Evolutionary conservation across 2,888 invertebrate species (phyloP), one percentile per base, ranked within the genome.

Genomic region (Xestia c-nigrum): DNA sequence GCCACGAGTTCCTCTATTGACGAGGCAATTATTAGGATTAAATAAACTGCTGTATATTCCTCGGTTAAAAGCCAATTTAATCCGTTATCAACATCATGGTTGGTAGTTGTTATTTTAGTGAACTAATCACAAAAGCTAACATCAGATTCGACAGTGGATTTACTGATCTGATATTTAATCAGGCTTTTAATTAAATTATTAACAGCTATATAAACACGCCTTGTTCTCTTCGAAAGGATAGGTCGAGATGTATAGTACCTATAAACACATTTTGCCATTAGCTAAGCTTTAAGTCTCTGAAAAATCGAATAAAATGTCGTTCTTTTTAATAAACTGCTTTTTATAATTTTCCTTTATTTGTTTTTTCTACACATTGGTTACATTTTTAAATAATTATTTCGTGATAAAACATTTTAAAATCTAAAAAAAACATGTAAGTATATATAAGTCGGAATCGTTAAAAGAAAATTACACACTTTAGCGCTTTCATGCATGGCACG

Each of bases 51-150:
- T 24, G 24, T 24, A 14, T 59, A 16, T 16, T 0, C 31, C 57
- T 24, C n/a, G 31, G 16, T 3, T 43, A n/a, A 47, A 76, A 63
- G 0, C 47, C 19, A 71, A 65, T 50, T 57, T 47, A 31, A 64
- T 38, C 19, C 19, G 3, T 14, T 6, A 6, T 4, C 24, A 46
- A 31, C 46, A 24, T 55, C 52, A 31, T 50, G 50, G 52, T 52
- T 63, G 57, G 38, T 21, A n/a, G 1, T 31, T 57, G 38, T 24
- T 72, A 72, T 63, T 73, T 78, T 73, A 61, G 52, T 21, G 24
- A 67, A 47, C 47, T 46, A 74, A 66, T 78, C 50, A 79, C 47
- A 50, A 3, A 21, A 72, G 43, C 72, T 59, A 38, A 72, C 43
- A 50, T 57, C 21, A 24, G 24, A 14, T 46, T 65, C 16, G 14